phyloP scores from a whole-genome alignment of 1,140 invertebrate genomes.

The Drosophila suzukii region DNA sequence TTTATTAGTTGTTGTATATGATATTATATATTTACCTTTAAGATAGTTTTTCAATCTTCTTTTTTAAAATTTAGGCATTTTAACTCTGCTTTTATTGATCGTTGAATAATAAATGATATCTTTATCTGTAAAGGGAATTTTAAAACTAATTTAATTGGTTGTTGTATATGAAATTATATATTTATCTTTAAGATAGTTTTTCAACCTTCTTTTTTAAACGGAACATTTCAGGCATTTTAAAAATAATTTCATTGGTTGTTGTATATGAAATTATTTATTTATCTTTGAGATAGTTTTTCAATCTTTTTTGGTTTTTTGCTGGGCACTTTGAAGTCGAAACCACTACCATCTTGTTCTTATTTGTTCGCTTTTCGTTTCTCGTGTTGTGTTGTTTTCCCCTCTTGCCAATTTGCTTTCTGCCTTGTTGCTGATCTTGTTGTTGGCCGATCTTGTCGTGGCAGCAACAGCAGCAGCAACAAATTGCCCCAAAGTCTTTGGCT shows the following conservation, averaged over 20 bases:
- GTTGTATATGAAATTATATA: not conserved
- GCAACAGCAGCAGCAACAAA: constrained; percentile 35
- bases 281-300: not conserved
- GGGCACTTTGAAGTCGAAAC: not conserved
- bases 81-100: no score
- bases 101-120: not conserved
- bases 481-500: constrained; percentile 25
- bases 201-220: no score
- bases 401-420: constrained; percentile 62
- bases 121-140: not conserved
- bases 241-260: no score
- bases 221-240: no score
- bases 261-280: not conserved
- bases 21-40: not conserved
- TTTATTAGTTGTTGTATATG: no score
- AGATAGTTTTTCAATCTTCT: not conserved
- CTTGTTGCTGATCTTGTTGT: constrained; percentile 19
- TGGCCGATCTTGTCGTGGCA: constrained; percentile 48
- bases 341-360: not conserved
- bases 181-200: not conserved
- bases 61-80: no score
- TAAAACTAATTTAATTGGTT: no score
- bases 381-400: constrained; percentile 8
- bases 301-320: not conserved
- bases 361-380: constrained; percentile 23